These are phyloP conservation scores for Triops cancriformis DNA, from an alignment of 1,140 invertebrate species.

Conservation along the genomic window DNA sequence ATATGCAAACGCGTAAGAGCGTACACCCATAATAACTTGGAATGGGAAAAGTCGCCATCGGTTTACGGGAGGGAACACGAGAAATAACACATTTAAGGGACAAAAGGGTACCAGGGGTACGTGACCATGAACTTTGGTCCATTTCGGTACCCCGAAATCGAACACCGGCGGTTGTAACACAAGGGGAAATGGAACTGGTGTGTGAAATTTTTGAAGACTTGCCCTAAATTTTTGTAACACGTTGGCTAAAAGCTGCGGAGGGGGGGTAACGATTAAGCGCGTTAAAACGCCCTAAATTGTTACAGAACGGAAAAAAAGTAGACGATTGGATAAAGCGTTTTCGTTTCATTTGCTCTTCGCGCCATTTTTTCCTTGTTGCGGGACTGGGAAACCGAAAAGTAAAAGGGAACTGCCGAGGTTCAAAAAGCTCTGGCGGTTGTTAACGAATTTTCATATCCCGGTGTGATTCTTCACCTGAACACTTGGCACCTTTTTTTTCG, in stretches of 20 bases:
- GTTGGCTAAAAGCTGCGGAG: no score
- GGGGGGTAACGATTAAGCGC: no score
- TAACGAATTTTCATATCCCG: conserved; percentile 14
- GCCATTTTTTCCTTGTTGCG: not conserved
- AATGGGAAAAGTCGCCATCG: not conserved
- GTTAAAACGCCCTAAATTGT: no score
- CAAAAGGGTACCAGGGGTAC: not conserved
- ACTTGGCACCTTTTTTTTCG: not conserved
- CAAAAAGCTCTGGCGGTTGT: not conserved
- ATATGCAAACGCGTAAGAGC: not conserved
- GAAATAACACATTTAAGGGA: not conserved
- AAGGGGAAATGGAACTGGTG: no score
- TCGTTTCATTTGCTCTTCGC: no score
- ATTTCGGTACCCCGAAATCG: no score
- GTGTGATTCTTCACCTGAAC: conserved; percentile 10
- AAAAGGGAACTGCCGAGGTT: not conserved
- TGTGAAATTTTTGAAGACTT: no score
- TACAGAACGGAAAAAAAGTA: no score
- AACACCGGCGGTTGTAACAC: no score
- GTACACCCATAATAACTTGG: not conserved
- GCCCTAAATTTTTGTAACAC: no score
- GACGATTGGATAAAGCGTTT: no score
- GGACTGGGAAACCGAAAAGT: not conserved
- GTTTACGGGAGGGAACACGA: not conserved
- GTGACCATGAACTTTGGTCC: no score